Evolutionary conservation across 2,113 vertebrate genomes (phyloP), one percentile per base, ranked within the genome.

Genomic region (Hippocampus abdominalis): DNA sequence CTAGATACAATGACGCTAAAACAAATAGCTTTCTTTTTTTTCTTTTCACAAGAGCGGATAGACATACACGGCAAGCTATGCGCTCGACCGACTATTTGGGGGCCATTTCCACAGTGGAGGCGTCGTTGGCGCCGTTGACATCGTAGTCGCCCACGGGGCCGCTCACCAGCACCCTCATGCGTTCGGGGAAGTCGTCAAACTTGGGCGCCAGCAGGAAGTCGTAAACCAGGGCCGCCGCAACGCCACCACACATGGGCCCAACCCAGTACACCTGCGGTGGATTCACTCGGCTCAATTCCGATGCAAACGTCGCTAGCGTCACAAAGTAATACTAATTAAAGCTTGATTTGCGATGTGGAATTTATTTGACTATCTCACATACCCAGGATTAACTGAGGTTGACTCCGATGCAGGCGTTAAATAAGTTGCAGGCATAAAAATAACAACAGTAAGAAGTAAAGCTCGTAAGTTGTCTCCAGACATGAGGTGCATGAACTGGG

Each of bases 151-250:
- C 94, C 56, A 90, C 91, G 13, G 95, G 95, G n/a, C 97, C 96
- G 0, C 92, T 95, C 76, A 96, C 93, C 91, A 97, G 92, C 65
- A 98, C 94, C 79, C 95, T 96, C 76, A 99, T 27, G 2, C 97
- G 96, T 27, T 96, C 94, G 0, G 94, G 92, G 75, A 97, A 89
- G 80, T 97, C 93, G 0, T 95, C 93, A 77, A 80, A 91, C 65
- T 96, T 94, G 0, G 96, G 95, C 2, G 89, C 94, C 70, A 99
- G 92, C 85, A 98, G 86, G 86, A 97, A 98, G 79, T 98, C 97
- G 0, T 99, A 98, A 53, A 96, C 85, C n/a, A 99, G 86, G 21
- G 92, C 92, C 0, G 91, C 92, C 0, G 87, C 89, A 3, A 93
- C 87, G 0, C 91, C 92, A 0, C 92, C 92, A 1, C 88, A 91